Evolutionary conservation across 2,113 vertebrate genomes (phyloP).

Genomic region (Lophotis ruficrista): DNA sequence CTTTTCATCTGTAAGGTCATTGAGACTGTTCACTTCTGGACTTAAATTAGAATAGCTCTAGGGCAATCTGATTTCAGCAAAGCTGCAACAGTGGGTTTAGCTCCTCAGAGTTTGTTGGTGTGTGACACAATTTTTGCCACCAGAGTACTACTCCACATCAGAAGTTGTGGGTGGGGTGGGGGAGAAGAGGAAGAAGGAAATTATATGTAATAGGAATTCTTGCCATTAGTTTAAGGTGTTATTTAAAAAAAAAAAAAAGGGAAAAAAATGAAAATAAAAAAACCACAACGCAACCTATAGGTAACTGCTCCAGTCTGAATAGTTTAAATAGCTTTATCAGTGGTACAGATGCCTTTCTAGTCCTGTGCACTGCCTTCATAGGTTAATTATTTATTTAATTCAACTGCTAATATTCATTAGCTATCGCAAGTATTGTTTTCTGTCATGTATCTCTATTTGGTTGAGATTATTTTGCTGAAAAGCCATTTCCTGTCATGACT

Average conservation of each 20-base stretch:
- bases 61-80: background rate
- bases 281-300: fast-evolving
- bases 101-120: background rate
- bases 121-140: background rate
- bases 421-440: background rate
- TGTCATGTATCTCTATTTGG: background rate
- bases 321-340: background rate
- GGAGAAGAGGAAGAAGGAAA: background rate
- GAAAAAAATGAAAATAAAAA: fast-evolving
- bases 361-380: background rate
- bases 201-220: background rate
- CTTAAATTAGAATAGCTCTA: background rate
- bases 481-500: background rate
- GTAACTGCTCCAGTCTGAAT: background rate
- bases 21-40: background rate
- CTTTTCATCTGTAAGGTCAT: background rate
- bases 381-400: background rate
- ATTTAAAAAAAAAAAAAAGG: background rate
- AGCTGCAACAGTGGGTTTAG: background rate
- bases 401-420: background rate
- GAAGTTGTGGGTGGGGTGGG: background rate
- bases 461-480: background rate
- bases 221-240: background rate
- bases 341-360: background rate
- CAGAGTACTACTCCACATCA: background rate